Base-by-base conservation (phyloP, 2,888 invertebrate species). In the Erebia aethiops region DNA sequence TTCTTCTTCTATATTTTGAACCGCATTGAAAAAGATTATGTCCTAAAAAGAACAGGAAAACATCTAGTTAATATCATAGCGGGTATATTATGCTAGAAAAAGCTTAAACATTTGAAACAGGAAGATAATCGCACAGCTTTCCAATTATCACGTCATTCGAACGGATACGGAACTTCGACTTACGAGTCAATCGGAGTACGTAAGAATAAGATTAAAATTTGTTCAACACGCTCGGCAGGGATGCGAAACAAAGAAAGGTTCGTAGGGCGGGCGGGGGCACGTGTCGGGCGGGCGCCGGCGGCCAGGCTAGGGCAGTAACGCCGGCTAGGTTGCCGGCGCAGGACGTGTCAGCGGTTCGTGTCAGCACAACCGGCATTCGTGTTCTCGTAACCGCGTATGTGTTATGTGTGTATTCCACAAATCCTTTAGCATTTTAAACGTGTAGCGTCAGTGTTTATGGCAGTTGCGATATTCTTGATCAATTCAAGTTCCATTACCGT, bases 201-300 rank as follows among this genome's bases (percentile, higher is more conserved):
- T 79, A 79, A 86, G 87, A 79, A 79, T 80, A 80, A 90, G 89
- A 88, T 88, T 79, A 81, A 80, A 81, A 80, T 80, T 89, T 90
- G 90, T 88, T 86, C 87, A 75, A 75, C 76, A 73, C 86, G 84
- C 78, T 82, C 81, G 82, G 84, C 81, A 85, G 86, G 86, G 83
- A 82, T 84, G 87, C 86, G 91, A 91, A 91, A 93, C 92, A 93
- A 93, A 92, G 92, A 90, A 91, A 89, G 85, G 77, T 83, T 85
- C 84, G 84, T 79, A 83, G 87, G 90, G 88, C 88, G 90, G 90
- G 88, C 86, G 88, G 91, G 90, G 89, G 79, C 79, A 77, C 77
- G 76, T 77, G 77, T 77, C 80, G 80, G 87, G 88, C 88, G 90
- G 90, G 88, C 86, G 88, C 91, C 90, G 89, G 78, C 79, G 87